Percentiles rank a stretch among this genome's conserved stretches.
These are phyloP conservation scores for Epinotia ramella DNA, from an alignment of 2,888 invertebrate species.

Conservation along the genomic window DNA sequence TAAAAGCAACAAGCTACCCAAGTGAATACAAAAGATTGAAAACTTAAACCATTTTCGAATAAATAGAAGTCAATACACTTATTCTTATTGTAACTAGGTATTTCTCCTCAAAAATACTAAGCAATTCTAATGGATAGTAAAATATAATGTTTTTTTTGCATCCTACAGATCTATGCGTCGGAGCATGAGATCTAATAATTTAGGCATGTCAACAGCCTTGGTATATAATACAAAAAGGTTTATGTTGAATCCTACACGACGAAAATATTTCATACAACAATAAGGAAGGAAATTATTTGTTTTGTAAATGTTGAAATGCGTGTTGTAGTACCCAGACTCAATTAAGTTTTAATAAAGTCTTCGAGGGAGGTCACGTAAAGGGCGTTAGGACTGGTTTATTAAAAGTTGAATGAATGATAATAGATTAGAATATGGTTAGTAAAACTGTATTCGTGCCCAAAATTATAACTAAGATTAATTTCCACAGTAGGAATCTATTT, in stretches of 20 bases:
- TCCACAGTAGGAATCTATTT: neutral
- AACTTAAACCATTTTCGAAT: neutral
- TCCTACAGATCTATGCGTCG: too few relatives aligned
- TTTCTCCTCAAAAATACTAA: too few relatives aligned
- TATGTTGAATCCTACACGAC: too few relatives aligned
- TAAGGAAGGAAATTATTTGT: neutral
- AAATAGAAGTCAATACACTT: neutral
- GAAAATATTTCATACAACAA: neutral
- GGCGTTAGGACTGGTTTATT: neutral
- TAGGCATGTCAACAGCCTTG: too few relatives aligned
- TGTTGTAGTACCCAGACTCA: neutral
- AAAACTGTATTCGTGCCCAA: neutral
- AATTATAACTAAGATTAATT: neutral
- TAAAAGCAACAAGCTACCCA: neutral
- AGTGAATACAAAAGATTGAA: neutral
- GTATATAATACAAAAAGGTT: too few relatives aligned
- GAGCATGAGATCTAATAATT: too few relatives aligned
- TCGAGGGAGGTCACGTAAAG: neutral
- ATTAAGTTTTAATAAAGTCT: neutral
- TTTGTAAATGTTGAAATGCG: neutral
- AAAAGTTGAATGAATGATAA: constrained; percentile 13
- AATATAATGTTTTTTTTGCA: too few relatives aligned
- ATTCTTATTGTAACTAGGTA: neutral
- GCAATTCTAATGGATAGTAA: neutral
- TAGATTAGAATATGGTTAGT: neutral